A percentile compares a stretch with the other conserved stretches of the same genome.
Evolutionary conservation across 2,797 vertebrate genomes (phyloP).

Genomic region (Poecilia gillii): DNA sequence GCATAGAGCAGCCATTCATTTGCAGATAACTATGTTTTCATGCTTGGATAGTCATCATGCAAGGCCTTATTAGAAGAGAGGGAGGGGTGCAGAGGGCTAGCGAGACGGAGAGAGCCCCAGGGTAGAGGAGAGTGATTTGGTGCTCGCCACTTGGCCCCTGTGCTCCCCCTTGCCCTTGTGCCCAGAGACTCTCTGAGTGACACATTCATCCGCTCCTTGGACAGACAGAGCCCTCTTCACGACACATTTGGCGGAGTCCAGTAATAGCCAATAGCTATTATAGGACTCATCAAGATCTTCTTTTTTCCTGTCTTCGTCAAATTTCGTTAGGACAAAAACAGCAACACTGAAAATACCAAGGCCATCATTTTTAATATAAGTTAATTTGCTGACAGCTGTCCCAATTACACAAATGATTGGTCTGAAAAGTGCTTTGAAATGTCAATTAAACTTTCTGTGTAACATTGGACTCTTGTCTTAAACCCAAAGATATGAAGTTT

Average conservation of each 20-base stretch:
- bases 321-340: slow-evolving; percentile 26
- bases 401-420: neutral
- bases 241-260: slow-evolving; percentile 51
- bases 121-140: slow-evolving; percentile 79
- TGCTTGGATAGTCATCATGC: slow-evolving; percentile 88
- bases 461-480: neutral
- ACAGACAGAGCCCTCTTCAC: slow-evolving; percentile 74
- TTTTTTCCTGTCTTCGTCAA: slow-evolving; percentile 33
- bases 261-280: slow-evolving; percentile 61
- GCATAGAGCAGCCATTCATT: slow-evolving; percentile 97
- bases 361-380: neutral
- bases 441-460: neutral
- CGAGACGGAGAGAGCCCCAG: slow-evolving; percentile 58
- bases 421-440: neutral
- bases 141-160: slow-evolving; percentile 73
- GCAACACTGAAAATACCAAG: neutral
- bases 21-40: slow-evolving; percentile 98
- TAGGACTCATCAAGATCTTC: slow-evolving; percentile 40
- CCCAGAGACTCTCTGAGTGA: slow-evolving; percentile 72
- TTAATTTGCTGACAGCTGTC: neutral
- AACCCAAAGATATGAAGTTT: slow-evolving; percentile 3
- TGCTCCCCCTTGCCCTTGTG: slow-evolving; percentile 71
- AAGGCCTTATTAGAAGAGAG: slow-evolving; percentile 78
- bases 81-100: slow-evolving; percentile 52
- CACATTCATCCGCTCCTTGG: slow-evolving; percentile 70